These are phyloP conservation scores for Nanorana parkeri DNA, from an alignment of 2,113 vertebrate genomes.

Conservation along the genomic window DNA sequence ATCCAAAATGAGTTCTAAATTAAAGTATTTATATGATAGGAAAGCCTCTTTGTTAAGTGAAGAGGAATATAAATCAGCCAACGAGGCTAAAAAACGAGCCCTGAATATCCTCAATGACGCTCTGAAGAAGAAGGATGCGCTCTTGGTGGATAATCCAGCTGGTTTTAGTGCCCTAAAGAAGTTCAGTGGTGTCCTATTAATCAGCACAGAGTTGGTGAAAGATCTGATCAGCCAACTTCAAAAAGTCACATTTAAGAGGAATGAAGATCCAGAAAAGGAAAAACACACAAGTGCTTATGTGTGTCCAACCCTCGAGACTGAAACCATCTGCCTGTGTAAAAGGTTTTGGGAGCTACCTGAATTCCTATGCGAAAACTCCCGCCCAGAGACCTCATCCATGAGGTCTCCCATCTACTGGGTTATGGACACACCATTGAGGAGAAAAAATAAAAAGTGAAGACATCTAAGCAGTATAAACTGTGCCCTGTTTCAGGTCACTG, in stretches of 20 bases:
- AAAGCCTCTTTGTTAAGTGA: neutral
- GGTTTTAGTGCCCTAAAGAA: neutral
- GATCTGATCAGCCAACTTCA: too few relatives aligned
- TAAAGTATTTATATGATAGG: too few relatives aligned
- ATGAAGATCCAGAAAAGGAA: too few relatives aligned
- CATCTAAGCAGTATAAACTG: too few relatives aligned
- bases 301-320: too few relatives aligned
- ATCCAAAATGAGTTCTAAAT: too few relatives aligned
- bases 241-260: neutral
- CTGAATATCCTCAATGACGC: constrained; percentile 19
- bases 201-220: neutral
- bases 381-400: constrained; percentile 57
- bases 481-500: too few relatives aligned
- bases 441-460: too few relatives aligned
- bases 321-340: constrained; percentile 50
- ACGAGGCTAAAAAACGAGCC: neutral
- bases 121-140: neutral
- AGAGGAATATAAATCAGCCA: neutral
- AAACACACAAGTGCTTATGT: neutral
- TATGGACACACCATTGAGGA: neutral
- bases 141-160: too few relatives aligned
- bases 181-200: neutral
- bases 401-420: constrained; percentile 56
- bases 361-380: constrained; percentile 38
- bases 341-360: constrained; percentile 47